phyloP scores from a whole-genome alignment of 2,797 vertebrate genomes.

The Tokudaia tokunoshimensis region DNA sequence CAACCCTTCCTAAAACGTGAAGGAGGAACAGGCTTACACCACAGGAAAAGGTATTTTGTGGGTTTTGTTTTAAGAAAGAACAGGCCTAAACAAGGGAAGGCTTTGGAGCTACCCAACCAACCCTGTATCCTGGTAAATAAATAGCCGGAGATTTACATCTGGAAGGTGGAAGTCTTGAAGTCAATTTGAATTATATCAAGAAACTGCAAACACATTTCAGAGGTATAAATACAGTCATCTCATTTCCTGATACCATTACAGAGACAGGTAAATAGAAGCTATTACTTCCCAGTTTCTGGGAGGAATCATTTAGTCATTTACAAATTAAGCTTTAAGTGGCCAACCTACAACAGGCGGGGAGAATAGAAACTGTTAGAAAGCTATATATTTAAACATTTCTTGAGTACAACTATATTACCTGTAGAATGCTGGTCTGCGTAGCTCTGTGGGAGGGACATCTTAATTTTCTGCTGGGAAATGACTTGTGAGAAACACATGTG shows the following conservation, averaged over 20 bases:
- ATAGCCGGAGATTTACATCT: conserved; percentile 22
- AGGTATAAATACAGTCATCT: conserved; percentile 3
- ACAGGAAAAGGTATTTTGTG: not conserved
- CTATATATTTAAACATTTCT: not conserved
- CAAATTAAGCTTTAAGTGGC: conserved; percentile 59
- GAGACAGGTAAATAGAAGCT: conserved; percentile 60
- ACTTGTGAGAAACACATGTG: not conserved
- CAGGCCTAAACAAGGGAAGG: not conserved
- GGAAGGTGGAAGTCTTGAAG: conserved; percentile 47
- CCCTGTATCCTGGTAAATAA: not conserved
- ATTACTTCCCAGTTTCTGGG: conserved; percentile 17
- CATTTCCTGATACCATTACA: conserved; percentile 30
- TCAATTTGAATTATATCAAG: conserved; percentile 49
- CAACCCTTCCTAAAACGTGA: not conserved
- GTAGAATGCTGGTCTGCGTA: not conserved
- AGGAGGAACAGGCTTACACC: not conserved
- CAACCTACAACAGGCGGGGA: not conserved
- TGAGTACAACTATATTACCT: not conserved
- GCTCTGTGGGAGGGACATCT: conserved; percentile 7
- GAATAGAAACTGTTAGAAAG: not conserved
- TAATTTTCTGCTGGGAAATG: conserved; percentile 23
- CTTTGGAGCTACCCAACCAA: not conserved
- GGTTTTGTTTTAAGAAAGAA: not conserved
- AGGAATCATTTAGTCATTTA: conserved; percentile 54
- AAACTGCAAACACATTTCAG: conserved; percentile 33